These are phyloP conservation scores for Plectrocnemia conspersa DNA, from an alignment of 1,140 invertebrate genomes.

Conservation along the genomic window DNA sequence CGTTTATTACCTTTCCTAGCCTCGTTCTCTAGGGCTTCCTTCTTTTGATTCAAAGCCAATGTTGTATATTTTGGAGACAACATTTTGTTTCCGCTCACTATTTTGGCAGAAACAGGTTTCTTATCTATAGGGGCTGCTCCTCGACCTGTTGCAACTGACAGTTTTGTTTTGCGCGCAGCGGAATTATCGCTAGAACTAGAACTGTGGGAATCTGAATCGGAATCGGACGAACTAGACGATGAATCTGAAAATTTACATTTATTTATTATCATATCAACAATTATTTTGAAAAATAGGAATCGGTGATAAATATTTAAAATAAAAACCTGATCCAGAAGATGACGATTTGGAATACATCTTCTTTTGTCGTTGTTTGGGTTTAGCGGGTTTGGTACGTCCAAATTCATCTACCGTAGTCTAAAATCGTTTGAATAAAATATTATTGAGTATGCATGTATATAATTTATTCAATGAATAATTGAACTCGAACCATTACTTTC, in stretches of 20 bases:
- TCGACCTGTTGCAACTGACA: slow-evolving; percentile 43
- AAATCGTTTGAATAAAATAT: background rate
- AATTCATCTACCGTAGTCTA: slow-evolving; percentile 42
- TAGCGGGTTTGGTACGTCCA: slow-evolving; percentile 43
- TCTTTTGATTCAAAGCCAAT: slow-evolving; percentile 18
- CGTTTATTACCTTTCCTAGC: slow-evolving; percentile 18
- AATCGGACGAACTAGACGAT: slow-evolving; percentile 52
- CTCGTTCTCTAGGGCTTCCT: slow-evolving; percentile 13
- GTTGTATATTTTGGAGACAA: slow-evolving; percentile 15
- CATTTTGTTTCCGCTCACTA: slow-evolving; percentile 1
- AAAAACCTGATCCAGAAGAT: slow-evolving; percentile 50
- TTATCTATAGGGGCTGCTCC: slow-evolving; percentile 9
- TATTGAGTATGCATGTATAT: background rate
- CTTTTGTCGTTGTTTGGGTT: slow-evolving; percentile 41
- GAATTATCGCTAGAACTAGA: slow-evolving; percentile 53
- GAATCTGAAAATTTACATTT: slow-evolving; percentile 42
- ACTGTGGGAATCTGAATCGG: slow-evolving; percentile 53
- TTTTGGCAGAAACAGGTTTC: slow-evolving; percentile 6
- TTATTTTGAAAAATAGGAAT: background rate
- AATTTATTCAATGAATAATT: background rate
- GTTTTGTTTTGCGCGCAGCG: slow-evolving; percentile 38
- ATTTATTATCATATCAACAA: too few species aligned
- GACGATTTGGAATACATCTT: slow-evolving; percentile 50
- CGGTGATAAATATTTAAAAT: slow-evolving; percentile 10
- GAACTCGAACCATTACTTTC: slow-evolving; percentile 9